phyloP scores from a whole-genome alignment of 2,888 invertebrate genomes.

The Sisyra nigra region DNA sequence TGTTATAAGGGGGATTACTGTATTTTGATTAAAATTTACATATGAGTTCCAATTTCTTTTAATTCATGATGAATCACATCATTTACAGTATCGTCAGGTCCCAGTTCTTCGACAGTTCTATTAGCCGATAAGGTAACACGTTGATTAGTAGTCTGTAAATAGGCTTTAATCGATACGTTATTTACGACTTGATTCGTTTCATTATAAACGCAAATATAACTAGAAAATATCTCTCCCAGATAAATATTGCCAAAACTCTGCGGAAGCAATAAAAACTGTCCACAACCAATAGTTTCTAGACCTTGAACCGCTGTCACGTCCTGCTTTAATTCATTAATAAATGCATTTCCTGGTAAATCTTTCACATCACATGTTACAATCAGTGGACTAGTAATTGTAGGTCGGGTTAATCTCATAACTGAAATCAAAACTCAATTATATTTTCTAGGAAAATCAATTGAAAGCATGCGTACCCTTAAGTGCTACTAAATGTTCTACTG shows the following conservation, averaged over 20 bases:
- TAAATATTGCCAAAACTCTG: constrained; percentile 98
- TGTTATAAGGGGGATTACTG: background rate
- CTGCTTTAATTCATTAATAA: constrained; percentile 60
- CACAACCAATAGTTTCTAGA: constrained; percentile 67
- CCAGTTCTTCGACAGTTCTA: constrained; percentile 37
- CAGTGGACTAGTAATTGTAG: constrained; percentile 67
- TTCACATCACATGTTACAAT: constrained; percentile 72
- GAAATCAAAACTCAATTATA: constrained; percentile 12
- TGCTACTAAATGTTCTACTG: constrained; percentile 13
- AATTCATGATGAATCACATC: constrained; percentile 97
- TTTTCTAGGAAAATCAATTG: constrained; percentile 5
- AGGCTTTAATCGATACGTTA: constrained; percentile 78
- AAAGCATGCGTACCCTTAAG: constrained; percentile 12
- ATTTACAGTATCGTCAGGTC: constrained; percentile 75
- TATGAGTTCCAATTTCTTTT: constrained; percentile 97
- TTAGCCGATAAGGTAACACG: constrained; percentile 65
- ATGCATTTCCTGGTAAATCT: constrained; percentile 68
- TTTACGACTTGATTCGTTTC: constrained; percentile 73
- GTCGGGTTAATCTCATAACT: constrained; percentile 92
- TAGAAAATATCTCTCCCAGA: constrained; percentile 94
- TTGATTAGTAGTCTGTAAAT: constrained; percentile 85
- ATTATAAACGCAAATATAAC: constrained; percentile 94
- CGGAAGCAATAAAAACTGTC: constrained; percentile 82
- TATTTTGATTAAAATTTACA: constrained; percentile 38
- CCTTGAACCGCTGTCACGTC: constrained; percentile 74